Evolutionary conservation across 2,113 vertebrate species (phyloP), one percentile per base, ranked within the genome.

Genomic region (Neomonachus schauinslandi): DNA sequence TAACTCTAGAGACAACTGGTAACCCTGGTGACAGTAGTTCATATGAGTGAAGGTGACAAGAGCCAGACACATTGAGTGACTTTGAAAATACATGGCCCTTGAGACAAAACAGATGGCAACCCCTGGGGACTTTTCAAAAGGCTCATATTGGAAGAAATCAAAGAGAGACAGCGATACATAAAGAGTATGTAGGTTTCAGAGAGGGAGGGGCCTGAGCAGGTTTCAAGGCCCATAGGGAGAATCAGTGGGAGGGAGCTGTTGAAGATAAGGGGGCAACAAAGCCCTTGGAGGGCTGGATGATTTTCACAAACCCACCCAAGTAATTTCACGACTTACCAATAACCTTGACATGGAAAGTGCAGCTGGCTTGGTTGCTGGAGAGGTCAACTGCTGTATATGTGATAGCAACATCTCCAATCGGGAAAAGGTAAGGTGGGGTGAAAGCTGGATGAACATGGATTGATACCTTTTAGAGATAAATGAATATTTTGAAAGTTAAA

Each of bases 371-470:
- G 98, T 99, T 99, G 89, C 99, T 98, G 0, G 99, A 98, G 77
- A 96, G 99, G 98, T 99, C 99, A 0, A 93, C 97, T 0, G 99
- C 99, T 5, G 98, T 99, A 97, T 99, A 99, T 14, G 99, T 99
- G 97, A 99, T 98, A 59, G 97, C 98, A 97, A 99, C 99, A 69
- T 99, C 99, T 1, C 99, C 99, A 88, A 99, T 99, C 67, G 99
- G 99, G 85, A 99, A 99, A 94, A 99, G 99, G 97, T 99, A 99
- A 0, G 99, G 99, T 15, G 99, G 99, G 77, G 98, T 98, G 91
- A 99, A 99, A 74, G 99, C 99, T 36, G 99, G 99, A 42, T 99
- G 99, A 81, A 99, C 99, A 2, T 98, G 99, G 96, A 99, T 97
- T 46, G 97, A 98, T 67, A 99, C 99, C 99, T 99, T 97, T 94